Conservation (phyloP, 2,113 vertebrate species). For the Zosterops hypoxanthus region DNA sequence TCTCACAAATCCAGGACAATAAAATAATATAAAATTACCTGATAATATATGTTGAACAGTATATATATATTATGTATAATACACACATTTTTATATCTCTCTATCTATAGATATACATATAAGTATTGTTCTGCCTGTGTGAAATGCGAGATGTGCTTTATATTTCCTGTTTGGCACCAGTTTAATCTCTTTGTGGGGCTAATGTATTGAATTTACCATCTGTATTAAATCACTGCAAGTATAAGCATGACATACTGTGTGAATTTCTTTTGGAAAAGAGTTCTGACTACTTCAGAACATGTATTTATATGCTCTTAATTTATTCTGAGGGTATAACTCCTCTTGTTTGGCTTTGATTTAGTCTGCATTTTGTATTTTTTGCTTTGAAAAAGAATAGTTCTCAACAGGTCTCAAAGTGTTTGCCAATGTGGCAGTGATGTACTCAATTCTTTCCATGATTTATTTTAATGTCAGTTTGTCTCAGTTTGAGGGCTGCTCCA, state of each 20-base stretch:
- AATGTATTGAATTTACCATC: not conserved
- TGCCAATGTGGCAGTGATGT: not conserved
- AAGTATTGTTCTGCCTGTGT: not conserved
- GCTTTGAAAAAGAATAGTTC: not conserved
- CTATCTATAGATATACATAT: no score
- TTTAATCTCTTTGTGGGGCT: not conserved
- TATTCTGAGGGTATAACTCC: not conserved
- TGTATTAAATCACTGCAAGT: not conserved
- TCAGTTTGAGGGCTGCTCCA: not conserved
- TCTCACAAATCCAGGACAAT: no score
- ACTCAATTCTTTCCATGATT: not conserved
- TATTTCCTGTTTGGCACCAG: not conserved
- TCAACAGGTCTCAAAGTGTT: not conserved
- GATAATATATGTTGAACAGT: not conserved
- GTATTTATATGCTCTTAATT: not conserved
- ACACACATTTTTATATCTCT: not conserved
- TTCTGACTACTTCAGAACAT: not conserved
- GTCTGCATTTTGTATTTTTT: not conserved
- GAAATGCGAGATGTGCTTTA: fast-evolving
- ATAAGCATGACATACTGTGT: not conserved
- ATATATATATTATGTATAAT: no score
- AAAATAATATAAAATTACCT: no score
- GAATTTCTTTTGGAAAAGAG: not conserved
- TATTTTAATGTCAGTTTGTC: not conserved
- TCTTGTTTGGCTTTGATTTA: not conserved